phyloP scores from a whole-genome alignment of 1,140 invertebrate species.

The Bemisia tabaci region DNA sequence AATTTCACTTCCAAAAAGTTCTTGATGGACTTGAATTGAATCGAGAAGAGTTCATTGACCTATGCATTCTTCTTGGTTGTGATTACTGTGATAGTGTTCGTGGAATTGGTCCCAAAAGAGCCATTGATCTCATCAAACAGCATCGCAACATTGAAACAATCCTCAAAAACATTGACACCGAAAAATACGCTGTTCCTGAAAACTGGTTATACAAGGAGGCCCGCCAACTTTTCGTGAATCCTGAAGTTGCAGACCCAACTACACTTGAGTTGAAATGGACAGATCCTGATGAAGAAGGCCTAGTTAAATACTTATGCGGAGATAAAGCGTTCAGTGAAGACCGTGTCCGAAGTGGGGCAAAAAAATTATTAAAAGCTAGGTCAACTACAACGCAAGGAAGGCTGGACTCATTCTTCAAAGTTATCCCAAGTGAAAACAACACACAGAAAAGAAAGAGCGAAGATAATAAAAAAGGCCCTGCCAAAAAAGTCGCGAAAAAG shows the following conservation, averaged over 20 bases:
- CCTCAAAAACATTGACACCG: constrained; percentile 70
- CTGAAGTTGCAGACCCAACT: constrained; percentile 67
- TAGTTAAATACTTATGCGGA: constrained; percentile 82
- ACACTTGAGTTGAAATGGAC: constrained; percentile 92
- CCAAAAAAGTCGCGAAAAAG: background rate
- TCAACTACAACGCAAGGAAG: constrained; percentile 76
- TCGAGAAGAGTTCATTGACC: constrained; percentile 87
- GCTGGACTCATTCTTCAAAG: constrained; percentile 90
- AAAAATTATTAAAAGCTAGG: constrained; percentile 81
- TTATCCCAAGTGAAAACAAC: constrained; percentile 37
- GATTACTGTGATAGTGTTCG: constrained; percentile 94
- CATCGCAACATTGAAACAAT: constrained; percentile 77
- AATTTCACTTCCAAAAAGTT: constrained; percentile 78
- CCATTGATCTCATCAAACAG: constrained; percentile 84
- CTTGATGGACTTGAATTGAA: constrained; percentile 64
- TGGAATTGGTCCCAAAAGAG: constrained; percentile 92
- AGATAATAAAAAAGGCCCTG: background rate
- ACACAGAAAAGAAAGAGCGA: constrained; percentile 35
- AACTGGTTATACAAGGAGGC: constrained; percentile 87
- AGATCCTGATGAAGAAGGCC: constrained; percentile 87
- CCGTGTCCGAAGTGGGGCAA: constrained; percentile 74
- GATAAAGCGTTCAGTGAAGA: constrained; percentile 91
- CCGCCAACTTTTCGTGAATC: constrained; percentile 69
- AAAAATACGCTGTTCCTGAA: constrained; percentile 76
- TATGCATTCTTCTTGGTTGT: constrained; percentile 95